Base-by-base conservation (phyloP, 2,888 invertebrate species). In the Stenodera caucasica region DNA sequence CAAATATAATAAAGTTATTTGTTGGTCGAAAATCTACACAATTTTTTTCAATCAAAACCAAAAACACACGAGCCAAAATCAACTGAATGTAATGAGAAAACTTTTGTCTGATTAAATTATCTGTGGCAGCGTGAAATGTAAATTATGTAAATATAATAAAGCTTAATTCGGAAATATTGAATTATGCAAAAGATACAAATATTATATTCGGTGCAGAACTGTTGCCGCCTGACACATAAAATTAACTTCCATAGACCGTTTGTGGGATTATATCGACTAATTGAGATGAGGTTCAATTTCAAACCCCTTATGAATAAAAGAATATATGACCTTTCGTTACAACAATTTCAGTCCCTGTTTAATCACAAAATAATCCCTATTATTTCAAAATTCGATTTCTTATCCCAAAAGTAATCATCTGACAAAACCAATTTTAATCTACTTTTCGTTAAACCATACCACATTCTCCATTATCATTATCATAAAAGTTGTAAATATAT, bases 101-200 rank as follows among this genome's bases (percentile, higher is more conserved):
- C 69, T 73, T 73, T 67, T 58, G 58, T 45, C 68, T 72, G 72
- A 73, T 73, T 72, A 72, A 71, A 73, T 73, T 72, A 73, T 70
- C 67, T 72, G 69, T 70, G 72, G 71, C 73, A 71, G 70, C 71
- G 70, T 70, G 71, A 71, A 72, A 72, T 73, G 68, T 68, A 71
- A 72, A 73, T 72, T 73, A 73, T 73, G 72, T 70, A 72, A 72
- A 73, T 73, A 70, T 70, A 70, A 72, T 72, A 70, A 69, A 71
- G 69, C 68, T 70, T 71, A 69, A 73, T 73, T 72, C 67, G 68
- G 55, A 70, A 66, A 70, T 72, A 73, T 73, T 72, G 71, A 69
- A 73, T 72, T 73, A 72, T 71, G 69, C 72, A 70, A 67, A 67
- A 60, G 69, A 69, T 69, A 68, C 65, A 68, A 69, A 66, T 65